Percentiles rank a stretch among this genome's conserved stretches.
These are phyloP conservation scores for Amiota mariae DNA, from an alignment of 2,888 invertebrate genomes.

Conservation along the genomic window DNA sequence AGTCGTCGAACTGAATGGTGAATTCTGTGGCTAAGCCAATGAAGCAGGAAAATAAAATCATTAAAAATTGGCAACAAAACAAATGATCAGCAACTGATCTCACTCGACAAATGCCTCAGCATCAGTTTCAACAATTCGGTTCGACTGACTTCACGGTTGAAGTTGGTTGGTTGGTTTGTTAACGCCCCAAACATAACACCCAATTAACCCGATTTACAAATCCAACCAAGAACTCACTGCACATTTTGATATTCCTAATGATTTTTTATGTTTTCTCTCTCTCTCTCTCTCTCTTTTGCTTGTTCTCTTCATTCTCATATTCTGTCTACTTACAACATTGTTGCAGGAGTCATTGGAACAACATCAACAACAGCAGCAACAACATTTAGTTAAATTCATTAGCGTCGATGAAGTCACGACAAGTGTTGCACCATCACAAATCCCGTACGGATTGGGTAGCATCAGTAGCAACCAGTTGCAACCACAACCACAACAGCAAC, in stretches of 20 bases:
- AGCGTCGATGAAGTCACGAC: constrained; percentile 73
- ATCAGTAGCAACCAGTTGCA: constrained; percentile 6
- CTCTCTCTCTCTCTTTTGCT: neutral
- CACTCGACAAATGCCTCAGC: constrained; percentile 13
- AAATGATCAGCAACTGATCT: constrained; percentile 5
- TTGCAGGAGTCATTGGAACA: constrained; percentile 28
- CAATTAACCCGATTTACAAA: constrained; percentile 69
- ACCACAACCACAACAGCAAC: constrained; percentile 39
- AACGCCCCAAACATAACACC: constrained; percentile 63
- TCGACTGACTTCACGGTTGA: neutral
- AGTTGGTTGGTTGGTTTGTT: constrained; percentile 44
- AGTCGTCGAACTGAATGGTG: constrained; percentile 26
- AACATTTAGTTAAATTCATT: constrained; percentile 72
- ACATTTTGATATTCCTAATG: too few relatives aligned
- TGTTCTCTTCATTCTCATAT: neutral
- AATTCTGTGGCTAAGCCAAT: too few relatives aligned
- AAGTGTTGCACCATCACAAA: constrained; percentile 71
- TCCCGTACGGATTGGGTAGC: constrained; percentile 59
- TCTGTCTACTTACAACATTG: constrained; percentile 15
- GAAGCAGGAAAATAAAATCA: constrained; percentile 54
- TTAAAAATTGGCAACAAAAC: constrained; percentile 35
- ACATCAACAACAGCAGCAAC: constrained; percentile 43
- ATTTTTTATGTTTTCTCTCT: constrained; percentile 37
- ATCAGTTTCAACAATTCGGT: constrained; percentile 22
- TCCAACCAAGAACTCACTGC: constrained; percentile 49